Conservation (phyloP, 2,797 vertebrate genomes). For the Iguana delicatissima region DNA sequence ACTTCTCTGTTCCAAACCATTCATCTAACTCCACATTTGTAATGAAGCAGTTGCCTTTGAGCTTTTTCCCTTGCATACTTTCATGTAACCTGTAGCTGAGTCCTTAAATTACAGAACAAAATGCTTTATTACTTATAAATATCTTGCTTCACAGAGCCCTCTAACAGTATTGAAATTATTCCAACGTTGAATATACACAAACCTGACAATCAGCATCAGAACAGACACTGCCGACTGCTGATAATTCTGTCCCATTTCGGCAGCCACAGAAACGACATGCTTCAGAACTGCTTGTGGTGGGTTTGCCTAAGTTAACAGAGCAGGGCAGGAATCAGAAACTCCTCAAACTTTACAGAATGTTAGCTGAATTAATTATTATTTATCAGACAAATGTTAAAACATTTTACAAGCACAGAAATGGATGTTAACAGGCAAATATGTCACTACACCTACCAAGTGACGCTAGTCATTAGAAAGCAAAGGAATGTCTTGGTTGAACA, state of each 20-base stretch:
- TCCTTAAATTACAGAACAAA: neutral
- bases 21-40: too few species aligned
- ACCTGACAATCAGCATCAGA: constrained; percentile 98
- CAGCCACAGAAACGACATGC: constrained; percentile 98
- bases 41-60: neutral
- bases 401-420: neutral
- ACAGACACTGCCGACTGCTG: constrained; percentile 97
- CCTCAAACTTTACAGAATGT: neutral
- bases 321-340: neutral
- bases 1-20: neutral
- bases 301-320: constrained; percentile 89
- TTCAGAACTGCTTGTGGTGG: constrained; percentile 95
- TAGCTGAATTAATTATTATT: neutral
- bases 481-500: neutral
- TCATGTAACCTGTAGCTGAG: neutral
- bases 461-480: neutral
- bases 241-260: constrained; percentile 95
- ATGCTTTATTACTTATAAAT: neutral
- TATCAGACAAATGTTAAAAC: neutral
- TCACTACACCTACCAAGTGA: neutral
- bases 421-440: neutral
- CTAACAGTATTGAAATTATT: neutral
- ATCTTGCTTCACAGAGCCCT: neutral
- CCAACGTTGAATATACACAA: constrained; percentile 4
- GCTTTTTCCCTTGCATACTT: neutral